Base-by-base conservation (phyloP, 2,113 vertebrate species). In the Dermatemys mawii region DNA sequence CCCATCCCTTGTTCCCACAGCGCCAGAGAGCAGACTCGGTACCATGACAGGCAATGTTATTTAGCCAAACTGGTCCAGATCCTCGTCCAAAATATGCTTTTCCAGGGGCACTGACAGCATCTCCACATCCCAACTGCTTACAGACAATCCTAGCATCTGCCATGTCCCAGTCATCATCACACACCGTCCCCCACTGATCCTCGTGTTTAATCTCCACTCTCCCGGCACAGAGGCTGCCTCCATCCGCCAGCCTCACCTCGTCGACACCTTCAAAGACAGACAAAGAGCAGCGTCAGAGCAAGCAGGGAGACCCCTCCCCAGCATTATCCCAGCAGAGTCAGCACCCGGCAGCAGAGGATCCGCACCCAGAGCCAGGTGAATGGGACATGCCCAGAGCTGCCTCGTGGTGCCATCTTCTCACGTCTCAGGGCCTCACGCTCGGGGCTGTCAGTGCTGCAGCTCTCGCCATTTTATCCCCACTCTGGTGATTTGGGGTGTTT, bases 161-260 rank as follows among this genome's bases (percentile, higher is more conserved):
- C 53, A 10, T 54, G 53, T 54, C 53, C 22, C 53, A 54, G 53
- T 2, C 1, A 6, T 53, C 6, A 54, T 8, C 9, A 54, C 53
- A 54, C 53, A 54, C 50, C 6, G 50, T 51, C 50, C 50, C 50
- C 50, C 50, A 51, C 17, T 19, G 50, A 51, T 51, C 50, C 22
- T 97, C 10, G 21, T 98, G 98, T 83, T 97, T 98, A 82, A 98
- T 2, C 75, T 98, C 98, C 92, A 98, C 90, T 96, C 98, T 96
- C 24, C 98, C 98, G 41, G 91, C 90, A 75, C 98, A 98, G 2
- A 46, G 86, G 1, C 53, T 78, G 8, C 49, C 83, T 95, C 96
- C 96, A 0, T 97, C 94, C 73, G 78, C 50, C 83, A 98, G 83
- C 41, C 96, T 97, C 79, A 98, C 9, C 86, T 98, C 95, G 83